Percentiles rank a stretch among this genome's conserved stretches.
These are phyloP conservation scores for Silurus lanzhouensis DNA, from an alignment of 2,797 vertebrate species.

Conservation along the genomic window DNA sequence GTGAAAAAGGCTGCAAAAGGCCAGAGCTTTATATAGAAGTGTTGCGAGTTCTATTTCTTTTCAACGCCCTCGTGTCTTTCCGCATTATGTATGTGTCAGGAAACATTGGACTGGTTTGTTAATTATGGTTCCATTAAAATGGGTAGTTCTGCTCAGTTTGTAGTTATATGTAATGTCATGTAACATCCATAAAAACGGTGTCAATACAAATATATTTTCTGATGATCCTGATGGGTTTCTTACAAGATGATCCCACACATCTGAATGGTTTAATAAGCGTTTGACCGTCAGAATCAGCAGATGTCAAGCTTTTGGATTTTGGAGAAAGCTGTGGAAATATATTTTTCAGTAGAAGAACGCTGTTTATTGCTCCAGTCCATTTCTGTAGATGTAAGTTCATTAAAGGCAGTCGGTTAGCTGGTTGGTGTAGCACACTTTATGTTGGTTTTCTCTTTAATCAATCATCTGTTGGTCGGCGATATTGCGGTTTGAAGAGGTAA, in stretches of 20 bases:
- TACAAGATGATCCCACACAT: not conserved
- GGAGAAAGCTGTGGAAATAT: not conserved
- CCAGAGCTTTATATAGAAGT: conserved; percentile 12
- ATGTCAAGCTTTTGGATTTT: not conserved
- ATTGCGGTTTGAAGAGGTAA: not conserved
- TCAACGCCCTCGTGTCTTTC: not conserved
- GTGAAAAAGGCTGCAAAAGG: conserved; percentile 16
- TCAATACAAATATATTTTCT: not conserved
- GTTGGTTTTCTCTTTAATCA: not conserved
- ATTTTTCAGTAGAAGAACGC: not conserved
- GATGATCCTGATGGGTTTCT: not conserved
- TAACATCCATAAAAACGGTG: not conserved
- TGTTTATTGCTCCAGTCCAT: not conserved
- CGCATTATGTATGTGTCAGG: not conserved
- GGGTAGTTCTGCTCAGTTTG: not conserved
- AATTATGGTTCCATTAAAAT: not conserved
- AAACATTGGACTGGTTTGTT: not conserved
- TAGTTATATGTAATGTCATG: not conserved
- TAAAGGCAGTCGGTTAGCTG: not conserved
- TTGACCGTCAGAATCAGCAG: not conserved
- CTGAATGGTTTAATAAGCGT: no score
- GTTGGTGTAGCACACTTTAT: not conserved
- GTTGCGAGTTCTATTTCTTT: not conserved
- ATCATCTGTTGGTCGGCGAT: not conserved
- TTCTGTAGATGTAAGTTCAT: not conserved